Percentiles rank a stretch among this genome's conserved stretches.
Evolutionary conservation across 2,797 vertebrate species (phyloP).

Genomic region (Melanogrammus aeglefinus): DNA sequence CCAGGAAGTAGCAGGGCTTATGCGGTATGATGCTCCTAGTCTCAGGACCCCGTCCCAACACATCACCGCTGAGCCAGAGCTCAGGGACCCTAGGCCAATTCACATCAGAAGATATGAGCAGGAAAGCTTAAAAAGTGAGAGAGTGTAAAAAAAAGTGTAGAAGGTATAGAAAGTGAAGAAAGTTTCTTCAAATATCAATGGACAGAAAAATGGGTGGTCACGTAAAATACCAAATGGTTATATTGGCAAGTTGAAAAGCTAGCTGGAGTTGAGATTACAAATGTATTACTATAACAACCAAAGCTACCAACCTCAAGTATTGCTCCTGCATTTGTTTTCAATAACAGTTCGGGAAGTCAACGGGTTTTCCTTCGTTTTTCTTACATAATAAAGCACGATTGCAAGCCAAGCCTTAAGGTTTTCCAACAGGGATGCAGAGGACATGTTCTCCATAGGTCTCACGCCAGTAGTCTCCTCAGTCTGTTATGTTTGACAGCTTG

Average conservation of each 20-base stretch:
- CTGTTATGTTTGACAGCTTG: conserved; percentile 11
- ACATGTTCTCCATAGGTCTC: background rate
- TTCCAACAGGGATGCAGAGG: background rate
- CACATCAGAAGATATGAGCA: conserved; percentile 18
- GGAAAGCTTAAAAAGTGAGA: too few species aligned
- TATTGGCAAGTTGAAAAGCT: background rate
- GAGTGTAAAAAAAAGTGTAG: too few species aligned
- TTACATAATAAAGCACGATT: background rate
- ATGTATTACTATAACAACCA: background rate
- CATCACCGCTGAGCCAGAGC: conserved; percentile 33
- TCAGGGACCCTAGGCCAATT: background rate
- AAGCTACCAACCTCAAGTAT: background rate
- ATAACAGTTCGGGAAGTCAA: background rate
- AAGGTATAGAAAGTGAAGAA: too few species aligned
- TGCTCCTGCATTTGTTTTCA: background rate
- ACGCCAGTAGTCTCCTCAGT: conserved; percentile 15
- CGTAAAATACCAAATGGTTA: background rate
- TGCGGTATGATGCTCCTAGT: conserved; percentile 57
- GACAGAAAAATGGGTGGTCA: background rate
- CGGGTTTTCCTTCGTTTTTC: background rate
- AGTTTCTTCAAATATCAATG: background rate
- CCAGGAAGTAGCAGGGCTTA: conserved; percentile 46
- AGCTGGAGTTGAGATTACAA: background rate
- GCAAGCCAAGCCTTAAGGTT: background rate
- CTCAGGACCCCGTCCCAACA: conserved; percentile 76